Evolutionary conservation across 2,113 vertebrate genomes (phyloP).

Genomic region (Carlito syrichta): DNA sequence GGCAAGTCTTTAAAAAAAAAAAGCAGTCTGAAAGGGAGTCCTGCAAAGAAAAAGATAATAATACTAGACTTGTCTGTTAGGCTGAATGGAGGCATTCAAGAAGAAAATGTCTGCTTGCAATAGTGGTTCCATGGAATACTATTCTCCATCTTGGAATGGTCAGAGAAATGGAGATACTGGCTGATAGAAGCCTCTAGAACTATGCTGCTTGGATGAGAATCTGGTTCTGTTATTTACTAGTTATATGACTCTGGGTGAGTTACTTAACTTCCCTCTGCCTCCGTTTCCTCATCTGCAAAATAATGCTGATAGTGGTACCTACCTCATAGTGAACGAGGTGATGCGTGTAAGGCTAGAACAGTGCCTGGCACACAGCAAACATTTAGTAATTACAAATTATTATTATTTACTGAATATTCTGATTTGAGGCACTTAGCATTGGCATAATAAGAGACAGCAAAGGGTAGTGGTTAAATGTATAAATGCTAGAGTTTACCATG

Average conservation of each 20-base stretch:
- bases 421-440: neutral
- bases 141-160: neutral
- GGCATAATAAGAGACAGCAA: neutral
- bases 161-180: neutral
- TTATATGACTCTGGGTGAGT: neutral
- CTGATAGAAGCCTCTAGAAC: neutral
- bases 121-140: neutral
- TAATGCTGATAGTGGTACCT: neutral
- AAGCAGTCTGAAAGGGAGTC: neutral
- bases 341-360: neutral
- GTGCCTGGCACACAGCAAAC: neutral
- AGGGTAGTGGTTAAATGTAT: neutral
- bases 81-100: neutral
- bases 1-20: neutral
- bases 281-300: conserved; percentile 18
- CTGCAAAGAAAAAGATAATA: neutral
- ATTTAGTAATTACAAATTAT: neutral
- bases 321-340: neutral
- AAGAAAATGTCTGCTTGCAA: neutral
- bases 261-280: neutral
- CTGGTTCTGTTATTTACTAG: neutral
- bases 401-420: neutral
- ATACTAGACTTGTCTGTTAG: neutral
- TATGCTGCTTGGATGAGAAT: neutral
- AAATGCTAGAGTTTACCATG: neutral